These are phyloP conservation scores for Euplagia quadripunctaria DNA, from an alignment of 2,888 invertebrate species.

Conservation along the genomic window DNA sequence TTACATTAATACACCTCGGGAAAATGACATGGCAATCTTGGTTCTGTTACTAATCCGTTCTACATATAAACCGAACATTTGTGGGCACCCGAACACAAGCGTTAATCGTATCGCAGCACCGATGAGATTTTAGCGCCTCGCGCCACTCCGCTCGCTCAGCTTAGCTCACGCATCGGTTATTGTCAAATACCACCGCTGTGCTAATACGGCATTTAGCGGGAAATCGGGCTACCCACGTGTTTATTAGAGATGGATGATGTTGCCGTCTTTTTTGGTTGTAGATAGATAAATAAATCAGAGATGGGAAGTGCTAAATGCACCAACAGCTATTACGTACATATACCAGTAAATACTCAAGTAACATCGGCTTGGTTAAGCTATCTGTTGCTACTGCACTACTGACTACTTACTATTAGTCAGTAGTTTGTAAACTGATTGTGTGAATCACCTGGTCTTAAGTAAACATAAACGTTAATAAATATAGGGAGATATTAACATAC, in stretches of 20 bases:
- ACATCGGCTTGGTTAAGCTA: too few species aligned
- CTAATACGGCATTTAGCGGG: constrained; percentile 8
- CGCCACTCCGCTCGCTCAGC: constrained; percentile 13
- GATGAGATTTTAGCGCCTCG: constrained; percentile 27
- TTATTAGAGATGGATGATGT: constrained; percentile 5
- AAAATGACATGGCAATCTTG: constrained; percentile 2
- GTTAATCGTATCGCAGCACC: constrained; percentile 32
- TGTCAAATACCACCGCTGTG: constrained; percentile 24
- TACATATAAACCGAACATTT: constrained; percentile 4
- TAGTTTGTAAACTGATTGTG: too few species aligned
- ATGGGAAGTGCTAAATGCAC: too few species aligned
- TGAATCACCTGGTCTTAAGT: background rate
- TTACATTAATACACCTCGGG: background rate
- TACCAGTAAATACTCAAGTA: too few species aligned
- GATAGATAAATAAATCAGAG: background rate
- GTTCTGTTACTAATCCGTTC: background rate
- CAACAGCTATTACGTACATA: too few species aligned
- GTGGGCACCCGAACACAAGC: constrained; percentile 21
- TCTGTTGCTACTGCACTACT: too few species aligned
- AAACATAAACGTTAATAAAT: background rate
- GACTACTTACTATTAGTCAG: too few species aligned
- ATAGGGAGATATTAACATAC: too few species aligned
- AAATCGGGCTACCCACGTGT: constrained; percentile 1
- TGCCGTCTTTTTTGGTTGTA: background rate
- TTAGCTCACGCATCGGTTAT: constrained; percentile 21